Conservation (phyloP, 2,113 vertebrate genomes). For the Raphicerus campestris region DNA sequence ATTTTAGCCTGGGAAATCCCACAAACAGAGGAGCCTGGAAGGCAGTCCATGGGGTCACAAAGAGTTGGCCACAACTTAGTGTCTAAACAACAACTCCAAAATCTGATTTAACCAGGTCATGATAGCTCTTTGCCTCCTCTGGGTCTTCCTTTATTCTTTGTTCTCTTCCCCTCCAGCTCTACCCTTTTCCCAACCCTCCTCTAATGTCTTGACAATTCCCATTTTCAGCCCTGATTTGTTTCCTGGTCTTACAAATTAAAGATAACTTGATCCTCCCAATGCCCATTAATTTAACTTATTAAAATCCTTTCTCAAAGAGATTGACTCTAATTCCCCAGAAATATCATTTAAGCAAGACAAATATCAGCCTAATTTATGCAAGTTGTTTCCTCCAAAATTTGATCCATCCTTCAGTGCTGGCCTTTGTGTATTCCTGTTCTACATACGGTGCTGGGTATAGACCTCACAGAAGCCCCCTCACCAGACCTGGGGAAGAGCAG, state of each 20-base stretch:
- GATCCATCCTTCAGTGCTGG: rapidly evolving
- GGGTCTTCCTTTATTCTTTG: not conserved
- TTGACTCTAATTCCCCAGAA: not conserved
- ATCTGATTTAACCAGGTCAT: too few relatives aligned
- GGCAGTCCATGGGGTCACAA: not conserved
- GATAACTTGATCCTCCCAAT: rapidly evolving
- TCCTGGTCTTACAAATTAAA: not conserved
- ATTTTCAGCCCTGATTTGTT: not conserved
- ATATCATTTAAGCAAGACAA: not conserved
- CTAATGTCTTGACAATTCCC: too few relatives aligned
- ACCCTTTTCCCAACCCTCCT: too few relatives aligned
- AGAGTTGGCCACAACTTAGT: not conserved
- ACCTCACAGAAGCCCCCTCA: rapidly evolving
- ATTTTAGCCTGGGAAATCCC: not conserved
- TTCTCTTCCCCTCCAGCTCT: not conserved
- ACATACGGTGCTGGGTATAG: rapidly evolving
- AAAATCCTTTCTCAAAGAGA: not conserved
- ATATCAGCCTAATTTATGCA: not conserved
- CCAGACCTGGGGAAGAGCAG: rapidly evolving
- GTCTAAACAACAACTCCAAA: not conserved
- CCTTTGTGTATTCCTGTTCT: rapidly evolving
- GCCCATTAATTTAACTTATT: rapidly evolving
- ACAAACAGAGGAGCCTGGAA: not conserved
- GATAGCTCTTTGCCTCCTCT: rapidly evolving
- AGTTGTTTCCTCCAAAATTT: not conserved